Evolutionary conservation across 2,888 invertebrate genomes (phyloP).

Genomic region (Petrophora chlorosata): DNA sequence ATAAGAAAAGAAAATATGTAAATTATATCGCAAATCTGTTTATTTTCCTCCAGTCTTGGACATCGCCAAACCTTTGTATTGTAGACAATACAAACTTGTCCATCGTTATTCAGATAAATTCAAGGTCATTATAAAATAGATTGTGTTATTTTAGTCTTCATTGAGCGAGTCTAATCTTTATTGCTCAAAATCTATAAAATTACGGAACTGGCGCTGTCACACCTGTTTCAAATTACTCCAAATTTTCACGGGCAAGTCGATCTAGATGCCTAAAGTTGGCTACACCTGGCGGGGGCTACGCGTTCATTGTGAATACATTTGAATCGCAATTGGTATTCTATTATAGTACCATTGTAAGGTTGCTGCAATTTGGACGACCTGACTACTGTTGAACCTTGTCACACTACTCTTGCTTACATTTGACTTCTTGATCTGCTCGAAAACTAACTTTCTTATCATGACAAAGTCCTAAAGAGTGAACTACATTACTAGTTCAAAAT

Average conservation of each 20-base stretch:
- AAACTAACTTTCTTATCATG: neutral
- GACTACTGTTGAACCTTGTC: conserved; percentile 4
- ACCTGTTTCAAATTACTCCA: conserved; percentile 10
- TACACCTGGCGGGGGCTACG: conserved; percentile 32
- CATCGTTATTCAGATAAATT: too few relatives aligned
- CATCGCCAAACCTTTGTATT: too few relatives aligned
- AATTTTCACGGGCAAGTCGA: conserved; percentile 7
- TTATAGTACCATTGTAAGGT: conserved; percentile 41
- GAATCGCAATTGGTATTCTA: conserved; percentile 52
- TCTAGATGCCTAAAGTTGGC: conserved; percentile 35
- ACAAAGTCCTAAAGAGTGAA: conserved; percentile 2
- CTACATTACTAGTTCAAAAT: neutral
- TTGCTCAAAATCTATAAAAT: conserved; percentile 3
- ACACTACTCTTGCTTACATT: neutral
- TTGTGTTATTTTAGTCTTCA: neutral
- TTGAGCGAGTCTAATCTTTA: conserved; percentile 7
- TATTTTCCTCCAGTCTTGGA: too few relatives aligned
- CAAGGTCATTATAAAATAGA: neutral
- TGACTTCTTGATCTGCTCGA: too few relatives aligned
- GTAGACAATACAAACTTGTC: neutral
- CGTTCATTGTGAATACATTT: conserved; percentile 44
- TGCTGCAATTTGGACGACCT: conserved; percentile 38
- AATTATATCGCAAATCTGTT: too few relatives aligned
- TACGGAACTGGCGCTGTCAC: conserved; percentile 4
- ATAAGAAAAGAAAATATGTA: too few relatives aligned